These are phyloP conservation scores for Butastur rufipennis DNA, from an alignment of 2,113 vertebrate genomes.

Conservation along the genomic window DNA sequence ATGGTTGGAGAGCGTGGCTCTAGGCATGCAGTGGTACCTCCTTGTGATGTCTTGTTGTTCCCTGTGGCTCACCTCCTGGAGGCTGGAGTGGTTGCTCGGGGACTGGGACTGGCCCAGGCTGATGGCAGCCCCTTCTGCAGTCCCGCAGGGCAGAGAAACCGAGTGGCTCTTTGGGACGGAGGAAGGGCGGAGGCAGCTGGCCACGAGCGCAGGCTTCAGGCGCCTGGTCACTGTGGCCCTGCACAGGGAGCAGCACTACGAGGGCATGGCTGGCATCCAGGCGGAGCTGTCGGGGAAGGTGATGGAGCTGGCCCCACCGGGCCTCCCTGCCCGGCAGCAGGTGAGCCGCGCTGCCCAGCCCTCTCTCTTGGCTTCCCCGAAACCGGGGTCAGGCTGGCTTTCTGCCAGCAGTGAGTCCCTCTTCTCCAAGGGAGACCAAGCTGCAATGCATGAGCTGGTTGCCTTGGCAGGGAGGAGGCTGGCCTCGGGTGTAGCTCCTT, in stretches of 20 bases:
- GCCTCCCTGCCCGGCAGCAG: conserved; percentile 87
- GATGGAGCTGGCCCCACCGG: conserved; percentile 89
- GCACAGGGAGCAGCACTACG: conserved; percentile 91
- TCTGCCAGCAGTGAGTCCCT: not conserved
- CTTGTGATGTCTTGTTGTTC: not conserved
- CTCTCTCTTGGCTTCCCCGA: not conserved
- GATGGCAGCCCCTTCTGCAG: conserved; percentile 65
- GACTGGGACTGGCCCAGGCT: not conserved
- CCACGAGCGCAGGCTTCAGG: conserved; percentile 82
- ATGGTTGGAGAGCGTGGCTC: rapidly evolving
- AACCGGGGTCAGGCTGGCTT: not conserved
- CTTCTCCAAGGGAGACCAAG: not conserved
- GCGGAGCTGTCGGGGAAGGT: conserved; percentile 89
- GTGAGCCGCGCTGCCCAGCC: conserved; percentile 26
- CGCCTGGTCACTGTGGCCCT: conserved; percentile 86
- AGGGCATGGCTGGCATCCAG: conserved; percentile 89
- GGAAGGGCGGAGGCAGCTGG: conserved; percentile 88
- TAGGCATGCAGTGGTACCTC: not conserved
- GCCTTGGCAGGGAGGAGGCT: not conserved
- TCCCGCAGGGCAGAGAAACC: conserved; percentile 92
- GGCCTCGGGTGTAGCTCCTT: not conserved
- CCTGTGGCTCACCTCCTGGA: not conserved
- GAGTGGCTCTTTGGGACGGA: conserved; percentile 93
- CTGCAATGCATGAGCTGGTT: not conserved
- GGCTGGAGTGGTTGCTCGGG: rapidly evolving